A percentile compares a stretch with the other conserved stretches of the same genome.
Conservation (phyloP, 2,888 invertebrate genomes). For the Agrilus cyanescens region DNA sequence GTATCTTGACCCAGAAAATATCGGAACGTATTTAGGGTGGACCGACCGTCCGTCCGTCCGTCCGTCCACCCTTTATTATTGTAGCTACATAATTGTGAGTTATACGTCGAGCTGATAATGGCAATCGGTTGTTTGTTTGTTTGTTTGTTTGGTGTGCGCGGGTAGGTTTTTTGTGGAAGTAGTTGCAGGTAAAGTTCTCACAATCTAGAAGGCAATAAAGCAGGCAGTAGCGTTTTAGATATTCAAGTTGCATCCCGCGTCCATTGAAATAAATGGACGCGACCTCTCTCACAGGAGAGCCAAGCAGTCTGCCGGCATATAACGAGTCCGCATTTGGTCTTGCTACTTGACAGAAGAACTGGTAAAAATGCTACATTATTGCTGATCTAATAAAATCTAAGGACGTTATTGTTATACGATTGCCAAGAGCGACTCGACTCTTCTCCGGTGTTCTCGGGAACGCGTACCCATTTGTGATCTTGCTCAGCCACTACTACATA, state of each 20-base stretch:
- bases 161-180: constrained; percentile 20
- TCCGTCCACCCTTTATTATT: too few species aligned
- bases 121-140: too few species aligned
- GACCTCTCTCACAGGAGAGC: constrained; percentile 34
- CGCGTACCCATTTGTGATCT: too few species aligned
- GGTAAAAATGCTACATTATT: constrained; percentile 18
- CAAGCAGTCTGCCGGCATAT: constrained; percentile 30
- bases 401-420: not conserved
- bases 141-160: not conserved
- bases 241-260: constrained; percentile 34
- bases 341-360: constrained; percentile 19
- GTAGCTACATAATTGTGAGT: too few species aligned
- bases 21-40: too few species aligned
- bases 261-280: constrained; percentile 31
- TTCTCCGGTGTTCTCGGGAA: too few species aligned
- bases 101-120: too few species aligned
- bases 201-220: constrained; percentile 31
- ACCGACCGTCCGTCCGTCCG: too few species aligned
- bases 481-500: too few species aligned
- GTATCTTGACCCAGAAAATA: too few species aligned
- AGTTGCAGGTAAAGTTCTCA: constrained; percentile 28
- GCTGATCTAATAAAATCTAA: constrained; percentile 15
- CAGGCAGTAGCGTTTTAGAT: constrained; percentile 26
- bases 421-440: too few species aligned
- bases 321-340: constrained; percentile 29